Evolutionary conservation across 2,113 vertebrate genomes (phyloP), one percentile per base, ranked within the genome.

Genomic region (Sula dactylatra): DNA sequence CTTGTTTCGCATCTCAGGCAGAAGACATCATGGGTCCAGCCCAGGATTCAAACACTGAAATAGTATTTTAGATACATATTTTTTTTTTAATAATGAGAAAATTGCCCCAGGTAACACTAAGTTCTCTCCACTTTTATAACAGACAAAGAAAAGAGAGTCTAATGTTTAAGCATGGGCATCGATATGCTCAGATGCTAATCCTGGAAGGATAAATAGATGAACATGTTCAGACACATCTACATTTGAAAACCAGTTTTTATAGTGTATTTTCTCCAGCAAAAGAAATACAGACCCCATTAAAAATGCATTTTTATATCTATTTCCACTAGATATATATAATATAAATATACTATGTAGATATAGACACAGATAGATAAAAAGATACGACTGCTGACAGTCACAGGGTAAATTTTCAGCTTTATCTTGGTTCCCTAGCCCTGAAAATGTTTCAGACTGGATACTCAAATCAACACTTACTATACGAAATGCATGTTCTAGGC

Each of bases 1-100:
- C 54, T 82, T 69, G 77, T 89, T 93, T 70, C 26, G 7, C 13
- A 9, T 94, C 87, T 94, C 95, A 96, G 91, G 34, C 49, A 88
- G n/a, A 17, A 64, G 40, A 90, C n/a, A 52, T 20, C 18, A 40
- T 54, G 64, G 65, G 82, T 90, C 52, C 27, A 87, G 59, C 26
- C 45, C 49, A 42, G 34, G 70, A 94, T 77, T 89, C 77, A 83
- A 94, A 84, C 56, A 81, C 3, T 82, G 38, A 94, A 85, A 90
- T 34, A 65, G n/a, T 58, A 64, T 52, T 81, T 85, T 66, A 61
- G 69, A 58, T 16, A n/a, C n/a, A n/a, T 80, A 49, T 26, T 76
- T 70, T 42, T 32, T 71, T 76, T 93, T 62, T 20, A 32, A 16
- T 76, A 95, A 74, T 64, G 32, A 85, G 4, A 96, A 88, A 59